Evolutionary conservation across 53 echinoderm and acorn worm species (phyloP).

Genomic region (Echinarachnius parma): DNA sequence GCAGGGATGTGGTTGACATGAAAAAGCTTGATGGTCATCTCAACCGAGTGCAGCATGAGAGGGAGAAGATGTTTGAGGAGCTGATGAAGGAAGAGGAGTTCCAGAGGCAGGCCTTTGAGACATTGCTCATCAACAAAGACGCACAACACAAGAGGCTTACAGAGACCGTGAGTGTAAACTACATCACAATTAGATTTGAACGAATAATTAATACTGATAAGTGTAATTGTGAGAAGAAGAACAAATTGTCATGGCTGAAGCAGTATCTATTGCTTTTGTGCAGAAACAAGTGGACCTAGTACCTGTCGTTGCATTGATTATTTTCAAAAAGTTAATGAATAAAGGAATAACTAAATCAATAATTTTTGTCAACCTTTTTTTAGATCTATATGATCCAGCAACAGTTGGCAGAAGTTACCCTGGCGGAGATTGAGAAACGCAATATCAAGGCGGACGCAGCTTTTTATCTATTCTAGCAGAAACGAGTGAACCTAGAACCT

Average conservation of each 20-base stretch:
- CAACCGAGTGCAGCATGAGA: conserved; percentile 56
- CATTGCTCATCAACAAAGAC: conserved; percentile 69
- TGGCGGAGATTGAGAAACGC: conserved; percentile 72
- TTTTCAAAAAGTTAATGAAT: too few relatives aligned
- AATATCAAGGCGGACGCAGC: conserved; percentile 63
- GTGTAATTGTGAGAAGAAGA: too few relatives aligned
- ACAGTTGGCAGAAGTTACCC: conserved; percentile 83
- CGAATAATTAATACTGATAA: too few relatives aligned
- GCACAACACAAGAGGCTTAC: conserved; percentile 72
- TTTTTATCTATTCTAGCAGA: too few relatives aligned
- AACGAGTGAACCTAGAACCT: too few relatives aligned
- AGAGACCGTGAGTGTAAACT: conserved; percentile 63
- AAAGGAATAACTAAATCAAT: too few relatives aligned
- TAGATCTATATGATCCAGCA: conserved; percentile 87
- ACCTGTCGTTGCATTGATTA: too few relatives aligned
- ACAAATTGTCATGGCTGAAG: too few relatives aligned
- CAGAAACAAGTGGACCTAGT: too few relatives aligned
- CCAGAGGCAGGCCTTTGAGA: conserved; percentile 80
- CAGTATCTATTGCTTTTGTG: too few relatives aligned
- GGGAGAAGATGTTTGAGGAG: conserved; percentile 61
- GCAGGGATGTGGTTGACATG: conserved; percentile 62
- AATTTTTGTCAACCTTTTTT: too few relatives aligned
- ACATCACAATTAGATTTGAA: too few relatives aligned
- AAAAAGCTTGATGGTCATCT: conserved; percentile 52
- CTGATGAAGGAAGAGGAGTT: conserved; percentile 83